phyloP scores from a whole-genome alignment of 2,888 invertebrate genomes.

The Drosophila anceps region DNA sequence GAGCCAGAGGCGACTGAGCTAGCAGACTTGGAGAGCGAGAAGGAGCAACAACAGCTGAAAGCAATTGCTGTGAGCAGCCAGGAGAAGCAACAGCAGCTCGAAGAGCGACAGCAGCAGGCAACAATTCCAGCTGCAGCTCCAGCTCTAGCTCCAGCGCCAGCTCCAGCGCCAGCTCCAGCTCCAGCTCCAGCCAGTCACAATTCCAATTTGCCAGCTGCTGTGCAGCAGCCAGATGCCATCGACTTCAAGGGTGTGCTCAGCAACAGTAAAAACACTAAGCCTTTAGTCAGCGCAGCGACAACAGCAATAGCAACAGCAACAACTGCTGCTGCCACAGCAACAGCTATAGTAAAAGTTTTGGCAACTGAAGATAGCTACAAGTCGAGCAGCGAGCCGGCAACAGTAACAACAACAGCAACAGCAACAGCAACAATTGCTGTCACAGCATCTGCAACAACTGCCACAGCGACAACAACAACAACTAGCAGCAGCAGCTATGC shows the following conservation, averaged over 20 bases:
- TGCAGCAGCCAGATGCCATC: slow-evolving; percentile 81
- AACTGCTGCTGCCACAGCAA: slow-evolving; percentile 13
- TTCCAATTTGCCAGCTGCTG: slow-evolving; percentile 79
- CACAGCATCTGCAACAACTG: background rate
- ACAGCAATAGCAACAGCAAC: slow-evolving; percentile 23
- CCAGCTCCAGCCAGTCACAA: slow-evolving; percentile 84
- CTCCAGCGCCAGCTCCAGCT: slow-evolving; percentile 58
- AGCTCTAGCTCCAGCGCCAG: slow-evolving; percentile 18
- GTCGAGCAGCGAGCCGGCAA: background rate
- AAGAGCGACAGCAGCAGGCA: background rate
- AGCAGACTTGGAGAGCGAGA: slow-evolving; percentile 36
- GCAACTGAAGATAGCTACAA: background rate
- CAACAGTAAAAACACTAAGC: slow-evolving; percentile 20
- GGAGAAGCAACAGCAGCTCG: background rate
- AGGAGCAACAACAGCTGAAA: slow-evolving; percentile 32
- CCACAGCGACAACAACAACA: background rate
- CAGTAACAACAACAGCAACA: background rate
- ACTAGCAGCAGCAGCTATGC: slow-evolving; percentile 3
- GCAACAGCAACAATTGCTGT: background rate
- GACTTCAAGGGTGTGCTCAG: slow-evolving; percentile 84
- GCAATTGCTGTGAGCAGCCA: background rate
- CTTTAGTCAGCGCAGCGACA: background rate
- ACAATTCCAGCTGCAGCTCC: background rate
- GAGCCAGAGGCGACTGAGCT: slow-evolving; percentile 30
- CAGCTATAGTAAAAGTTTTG: background rate